Base-by-base conservation (phyloP, 30 jellyfish, hydroid and myxozoan species). In the Euphysa ruthae region DNA sequence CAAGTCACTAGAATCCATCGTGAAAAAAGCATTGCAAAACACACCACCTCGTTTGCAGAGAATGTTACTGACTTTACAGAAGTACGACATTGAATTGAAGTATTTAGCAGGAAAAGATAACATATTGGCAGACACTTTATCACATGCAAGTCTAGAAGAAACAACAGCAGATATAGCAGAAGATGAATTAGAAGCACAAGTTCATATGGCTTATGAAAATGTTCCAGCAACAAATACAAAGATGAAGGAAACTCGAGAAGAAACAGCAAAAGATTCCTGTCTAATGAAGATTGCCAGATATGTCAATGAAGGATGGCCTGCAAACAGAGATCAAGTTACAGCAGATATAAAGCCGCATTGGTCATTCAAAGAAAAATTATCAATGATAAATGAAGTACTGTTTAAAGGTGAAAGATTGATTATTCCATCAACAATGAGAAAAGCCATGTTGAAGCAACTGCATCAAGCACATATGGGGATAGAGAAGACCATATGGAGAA, bases 31-130 rank as follows among this genome's bases (percentile, higher is more conserved):
- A 31, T n/a, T 63, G 10, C 20, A 32, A 13, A 24, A 35, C 33
- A 52, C 76, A 16, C 71, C 76, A 30, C 72, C 76, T n/a, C 15
- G 76, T 6, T 15, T 63, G 6, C 76, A 35, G 32, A 15, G 76
- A 23, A n/a, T 63, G 24, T 24, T 63, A 24, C 23, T 63, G 26
- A 50, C 20, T 23, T 26, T 30, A 22, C 71, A 58, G 21, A 58
- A n/a, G n/a, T n/a, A 32, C 26, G 70, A 63, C 32, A n/a, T 63
- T 35, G 32, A 32, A 30, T 50, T 63, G n/a, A 63, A 30, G 31
- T 63, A 63, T 26, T 4, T 30, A 13, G 31, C 76, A 30, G 71
- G 76, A 30, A 63, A 63, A 24, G 73, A 63, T 6, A 38, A 8
- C 14, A 38, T 38, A 8, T n/a, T 38, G 52, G 52, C n/a, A 38